Conservation (phyloP, 2,888 invertebrate genomes). For the Cerastoderma edule region DNA sequence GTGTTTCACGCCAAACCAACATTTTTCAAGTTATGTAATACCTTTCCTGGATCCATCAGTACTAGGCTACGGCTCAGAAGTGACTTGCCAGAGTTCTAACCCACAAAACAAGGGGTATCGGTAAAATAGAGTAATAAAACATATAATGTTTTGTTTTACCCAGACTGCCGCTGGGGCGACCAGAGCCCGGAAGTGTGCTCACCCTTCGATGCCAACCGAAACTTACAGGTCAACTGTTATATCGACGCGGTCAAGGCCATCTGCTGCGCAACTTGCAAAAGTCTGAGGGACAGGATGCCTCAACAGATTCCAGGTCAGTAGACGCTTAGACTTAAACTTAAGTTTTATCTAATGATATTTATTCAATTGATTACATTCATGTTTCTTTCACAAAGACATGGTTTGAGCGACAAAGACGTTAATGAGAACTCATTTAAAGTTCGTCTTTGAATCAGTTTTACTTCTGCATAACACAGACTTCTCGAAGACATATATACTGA, state of each 20-base stretch:
- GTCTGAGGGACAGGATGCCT: constrained; percentile 55
- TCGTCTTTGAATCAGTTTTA: neutral
- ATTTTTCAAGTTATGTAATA: neutral
- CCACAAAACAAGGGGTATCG: too few species aligned
- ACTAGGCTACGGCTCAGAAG: neutral
- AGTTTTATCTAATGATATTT: neutral
- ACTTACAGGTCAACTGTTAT: constrained; percentile 72
- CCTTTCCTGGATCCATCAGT: neutral
- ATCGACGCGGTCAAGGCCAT: constrained; percentile 63
- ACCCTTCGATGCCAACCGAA: constrained; percentile 60
- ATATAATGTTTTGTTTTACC: neutral
- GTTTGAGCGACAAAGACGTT: neutral
- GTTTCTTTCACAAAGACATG: neutral
- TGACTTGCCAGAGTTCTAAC: too few species aligned
- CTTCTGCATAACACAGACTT: neutral
- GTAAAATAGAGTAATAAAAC: neutral
- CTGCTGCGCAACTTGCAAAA: constrained; percentile 72
- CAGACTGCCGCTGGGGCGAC: constrained; percentile 76
- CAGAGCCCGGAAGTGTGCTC: constrained; percentile 71
- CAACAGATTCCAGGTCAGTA: constrained; percentile 56
- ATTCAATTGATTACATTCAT: neutral
- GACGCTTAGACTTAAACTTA: neutral
- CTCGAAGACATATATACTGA: neutral
- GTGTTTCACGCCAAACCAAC: neutral
- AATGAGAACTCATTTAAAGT: neutral